A percentile compares a stretch with the other conserved stretches of the same genome.
Conservation (phyloP, 2,888 invertebrate species). For the Caenorhabditis zanzibari region DNA sequence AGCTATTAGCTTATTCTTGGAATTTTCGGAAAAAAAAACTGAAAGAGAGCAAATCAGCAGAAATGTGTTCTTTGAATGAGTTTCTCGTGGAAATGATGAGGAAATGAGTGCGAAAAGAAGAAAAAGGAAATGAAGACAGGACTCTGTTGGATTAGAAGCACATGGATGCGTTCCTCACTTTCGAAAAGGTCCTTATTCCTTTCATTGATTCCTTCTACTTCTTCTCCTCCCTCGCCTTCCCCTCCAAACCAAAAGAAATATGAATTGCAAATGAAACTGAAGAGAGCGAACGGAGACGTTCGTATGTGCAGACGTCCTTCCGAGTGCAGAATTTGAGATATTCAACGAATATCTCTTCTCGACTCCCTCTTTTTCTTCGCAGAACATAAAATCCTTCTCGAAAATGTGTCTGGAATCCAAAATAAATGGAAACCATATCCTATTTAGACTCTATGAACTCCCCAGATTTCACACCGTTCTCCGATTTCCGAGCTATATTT, state of each 20-base stretch:
- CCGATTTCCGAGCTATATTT: neutral
- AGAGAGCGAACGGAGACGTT: constrained; percentile 11
- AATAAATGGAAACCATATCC: constrained; percentile 15
- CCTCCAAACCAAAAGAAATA: neutral
- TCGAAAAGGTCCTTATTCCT: constrained; percentile 6
- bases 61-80: constrained; percentile 27
- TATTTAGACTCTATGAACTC: neutral
- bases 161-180: constrained; percentile 32
- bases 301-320: constrained; percentile 5
- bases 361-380: neutral
- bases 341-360: neutral
- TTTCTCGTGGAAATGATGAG: constrained; percentile 22
- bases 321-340: constrained; percentile 9
- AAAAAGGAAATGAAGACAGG: constrained; percentile 16
- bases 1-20: neutral
- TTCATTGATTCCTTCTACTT: constrained; percentile 14
- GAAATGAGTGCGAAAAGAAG: constrained; percentile 12
- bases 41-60: constrained; percentile 8
- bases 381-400: neutral
- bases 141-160: constrained; percentile 31
- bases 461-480: constrained; percentile 18
- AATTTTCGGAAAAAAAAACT: neutral
- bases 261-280: constrained; percentile 20
- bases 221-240: neutral
- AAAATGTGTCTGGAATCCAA: constrained; percentile 20